A percentile compares a stretch with the other conserved stretches of the same genome.
Conservation (phyloP, 2,888 invertebrate genomes). For the Quadroppia sp. region DNA sequence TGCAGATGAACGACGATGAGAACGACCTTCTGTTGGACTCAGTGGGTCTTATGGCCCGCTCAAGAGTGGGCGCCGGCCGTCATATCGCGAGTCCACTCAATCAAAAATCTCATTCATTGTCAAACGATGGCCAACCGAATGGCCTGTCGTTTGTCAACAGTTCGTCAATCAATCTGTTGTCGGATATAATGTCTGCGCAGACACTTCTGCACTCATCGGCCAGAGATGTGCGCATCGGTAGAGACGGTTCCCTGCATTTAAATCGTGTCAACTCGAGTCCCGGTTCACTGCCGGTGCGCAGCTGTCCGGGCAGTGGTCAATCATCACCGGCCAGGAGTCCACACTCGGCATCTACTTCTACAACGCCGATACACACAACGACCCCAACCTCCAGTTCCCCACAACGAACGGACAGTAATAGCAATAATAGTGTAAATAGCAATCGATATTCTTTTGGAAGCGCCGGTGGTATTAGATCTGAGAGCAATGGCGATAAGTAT, state of each 20-base stretch:
- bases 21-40: not conserved
- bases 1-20: constrained; percentile 27
- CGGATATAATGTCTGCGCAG: constrained; percentile 36
- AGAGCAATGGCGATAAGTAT: not conserved
- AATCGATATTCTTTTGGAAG: constrained; percentile 1
- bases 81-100: not conserved
- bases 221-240: constrained; percentile 26
- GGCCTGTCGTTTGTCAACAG: not conserved
- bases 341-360: not conserved
- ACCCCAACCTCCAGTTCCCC: not conserved
- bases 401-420: constrained; percentile 1
- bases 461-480: not conserved
- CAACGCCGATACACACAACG: not conserved
- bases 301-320: constrained; percentile 18
- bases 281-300: not conserved
- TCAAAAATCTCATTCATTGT: not conserved
- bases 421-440: not conserved
- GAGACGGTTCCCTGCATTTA: constrained; percentile 29
- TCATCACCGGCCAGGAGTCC: constrained; percentile 3
- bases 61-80: not conserved
- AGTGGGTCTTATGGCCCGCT: constrained; percentile 12
- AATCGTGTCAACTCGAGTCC: not conserved
- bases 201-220: constrained; percentile 38
- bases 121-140: not conserved
- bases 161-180: constrained; percentile 16